Evolutionary conservation across 1,140 invertebrate genomes (phyloP), one percentile per base, ranked within the genome.

Genomic region (Tetramorium parvispinum): DNA sequence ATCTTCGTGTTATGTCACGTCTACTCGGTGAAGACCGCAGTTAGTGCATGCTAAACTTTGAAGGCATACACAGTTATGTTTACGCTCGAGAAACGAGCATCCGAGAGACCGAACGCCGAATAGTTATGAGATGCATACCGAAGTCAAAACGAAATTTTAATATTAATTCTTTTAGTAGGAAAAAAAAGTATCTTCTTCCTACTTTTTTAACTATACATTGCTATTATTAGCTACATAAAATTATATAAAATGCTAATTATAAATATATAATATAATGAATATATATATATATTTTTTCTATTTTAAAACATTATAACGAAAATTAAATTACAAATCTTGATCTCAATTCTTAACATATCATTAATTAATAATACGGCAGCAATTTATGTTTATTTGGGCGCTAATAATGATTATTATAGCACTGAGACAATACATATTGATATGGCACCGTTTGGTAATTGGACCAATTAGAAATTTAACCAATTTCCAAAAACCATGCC

Each of bases 21-120:
- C 68, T 73, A 83, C 40, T 75, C 79, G 27, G 68, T 83, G 68
- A 83, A 75, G 79, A 75, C 79, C 79, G 68, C 68, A 83, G 79
- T 83, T 83, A 83, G 79, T 83, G 68, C 68, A 83, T 83, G 68
- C 79, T 83, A 83, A 83, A 83, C 79, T 83, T 83, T 59, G 79
- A 59, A 59, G 43, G 53, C 68, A 73, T 59, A 82, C 68, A 83
- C 32, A 70, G 68, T 53, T 83, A 82, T 82, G 79, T 83, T 83
- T 83, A 83, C 79, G 55, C 37, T 59, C 79, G 79, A 63, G 79
- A 83, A 83, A 75, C 79, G 79, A 83, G 68, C 68, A 73, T 55
- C 68, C 55, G 40, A 83, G 79, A 83, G 68, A 75, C 79, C 32
- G n/a, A 73, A 83, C 40, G 79, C 21, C 68, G 79, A 83, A 83